Evolutionary conservation across 2,113 vertebrate genomes (phyloP).

Genomic region (Pterocles burchelli): DNA sequence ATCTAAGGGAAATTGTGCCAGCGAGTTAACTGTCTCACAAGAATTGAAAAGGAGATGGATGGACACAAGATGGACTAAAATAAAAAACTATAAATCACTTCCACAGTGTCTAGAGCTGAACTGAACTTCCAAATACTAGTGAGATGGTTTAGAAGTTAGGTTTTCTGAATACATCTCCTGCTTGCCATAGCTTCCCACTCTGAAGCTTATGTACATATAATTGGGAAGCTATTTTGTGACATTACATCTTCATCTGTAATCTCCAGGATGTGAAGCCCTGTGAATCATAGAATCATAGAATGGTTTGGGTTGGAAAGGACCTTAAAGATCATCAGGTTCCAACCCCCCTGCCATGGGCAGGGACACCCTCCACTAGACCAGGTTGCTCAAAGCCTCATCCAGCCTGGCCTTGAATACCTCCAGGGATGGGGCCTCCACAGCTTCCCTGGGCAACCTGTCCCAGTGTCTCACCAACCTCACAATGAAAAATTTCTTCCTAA

Average conservation of each 20-base stretch:
- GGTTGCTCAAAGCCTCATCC: no score
- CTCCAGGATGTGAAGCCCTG: neutral
- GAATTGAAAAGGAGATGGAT: neutral
- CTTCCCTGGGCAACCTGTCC: no score
- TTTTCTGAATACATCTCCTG: neutral
- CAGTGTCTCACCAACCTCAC: no score
- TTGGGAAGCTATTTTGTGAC: neutral
- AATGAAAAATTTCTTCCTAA: no score
- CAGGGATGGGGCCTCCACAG: no score
- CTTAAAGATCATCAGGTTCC: no score
- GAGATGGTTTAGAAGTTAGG: neutral
- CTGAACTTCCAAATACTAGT: neutral
- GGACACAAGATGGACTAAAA: neutral
- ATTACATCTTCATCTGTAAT: neutral
- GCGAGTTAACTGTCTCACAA: neutral
- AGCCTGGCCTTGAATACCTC: no score
- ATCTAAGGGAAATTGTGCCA: neutral
- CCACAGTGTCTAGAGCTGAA: neutral
- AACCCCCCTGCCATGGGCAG: no score
- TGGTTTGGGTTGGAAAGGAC: no score
- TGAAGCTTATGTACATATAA: neutral
- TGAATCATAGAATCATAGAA: no score
- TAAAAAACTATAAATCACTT: neutral
- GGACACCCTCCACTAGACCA: no score
- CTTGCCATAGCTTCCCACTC: neutral